Percentiles rank a stretch among this genome's conserved stretches.
Evolutionary conservation across 92 coral and sea anemone species (phyloP).

Genomic region (Phenganax marumi): DNA sequence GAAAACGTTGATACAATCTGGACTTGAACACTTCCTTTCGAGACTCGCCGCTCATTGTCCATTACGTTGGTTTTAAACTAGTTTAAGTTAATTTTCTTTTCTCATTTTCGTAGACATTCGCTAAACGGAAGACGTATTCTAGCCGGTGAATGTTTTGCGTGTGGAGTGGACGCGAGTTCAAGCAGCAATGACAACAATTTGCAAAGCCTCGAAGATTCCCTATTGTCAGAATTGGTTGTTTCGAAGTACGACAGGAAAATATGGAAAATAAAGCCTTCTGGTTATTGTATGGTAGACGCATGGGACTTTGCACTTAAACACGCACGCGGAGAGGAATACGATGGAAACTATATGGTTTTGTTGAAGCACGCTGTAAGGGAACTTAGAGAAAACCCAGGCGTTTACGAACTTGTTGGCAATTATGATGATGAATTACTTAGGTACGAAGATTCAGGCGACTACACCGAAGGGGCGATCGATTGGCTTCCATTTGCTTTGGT

Average conservation of each 20-base stretch:
- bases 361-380: constrained; percentile 1
- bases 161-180: constrained; percentile 27
- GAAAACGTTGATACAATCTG: too few species aligned
- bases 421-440: constrained; percentile 14
- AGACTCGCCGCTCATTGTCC: too few species aligned
- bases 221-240: neutral
- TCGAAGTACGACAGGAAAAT: constrained; percentile 27
- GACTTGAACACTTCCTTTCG: too few species aligned
- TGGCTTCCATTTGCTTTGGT: constrained; percentile 27
- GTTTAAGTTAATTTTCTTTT: neutral
- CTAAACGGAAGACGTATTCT: constrained; percentile 20
- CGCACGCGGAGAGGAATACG: constrained; percentile 5
- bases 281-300: constrained; percentile 30
- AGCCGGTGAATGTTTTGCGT: constrained; percentile 36
- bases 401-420: constrained; percentile 24
- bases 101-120: constrained; percentile 4
- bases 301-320: constrained; percentile 12
- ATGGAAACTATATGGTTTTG: constrained; percentile 12
- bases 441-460: constrained; percentile 20
- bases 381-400: constrained; percentile 24
- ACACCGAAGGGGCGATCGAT: constrained; percentile 28
- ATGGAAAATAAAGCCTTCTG: constrained; percentile 25
- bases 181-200: neutral
- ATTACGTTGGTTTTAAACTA: too few species aligned
- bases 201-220: neutral